phyloP scores from a whole-genome alignment of 2,797 vertebrate species.

The Garrulus glandarius region DNA sequence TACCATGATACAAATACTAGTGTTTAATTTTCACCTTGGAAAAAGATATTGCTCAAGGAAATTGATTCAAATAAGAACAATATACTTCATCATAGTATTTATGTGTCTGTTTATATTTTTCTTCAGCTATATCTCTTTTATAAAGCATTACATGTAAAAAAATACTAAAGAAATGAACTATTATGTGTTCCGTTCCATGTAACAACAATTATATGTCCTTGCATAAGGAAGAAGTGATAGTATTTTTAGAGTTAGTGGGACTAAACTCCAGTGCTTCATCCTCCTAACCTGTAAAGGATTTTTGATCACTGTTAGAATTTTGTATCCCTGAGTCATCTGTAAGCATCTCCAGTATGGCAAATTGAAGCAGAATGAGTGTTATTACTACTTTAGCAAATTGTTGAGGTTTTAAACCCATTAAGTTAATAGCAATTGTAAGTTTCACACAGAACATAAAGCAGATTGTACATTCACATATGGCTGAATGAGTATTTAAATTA shows the following conservation, averaged over 20 bases:
- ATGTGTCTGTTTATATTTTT: not conserved
- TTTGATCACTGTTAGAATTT: not conserved
- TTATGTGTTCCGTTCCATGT: not conserved
- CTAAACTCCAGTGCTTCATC: not conserved
- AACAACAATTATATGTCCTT: not conserved
- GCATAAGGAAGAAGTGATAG: not conserved
- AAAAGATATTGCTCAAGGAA: constrained; percentile 15
- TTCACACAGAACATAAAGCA: not conserved
- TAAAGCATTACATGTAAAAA: not conserved
- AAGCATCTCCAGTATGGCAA: not conserved
- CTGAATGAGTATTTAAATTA: constrained; percentile 45
- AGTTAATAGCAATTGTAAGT: not conserved
- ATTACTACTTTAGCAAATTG: not conserved
- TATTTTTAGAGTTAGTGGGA: not conserved
- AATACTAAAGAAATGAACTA: not conserved
- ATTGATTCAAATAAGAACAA: constrained; percentile 20
- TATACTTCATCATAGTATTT: not conserved
- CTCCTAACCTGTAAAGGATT: not conserved
- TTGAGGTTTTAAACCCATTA: not conserved
- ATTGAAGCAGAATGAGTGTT: not conserved
- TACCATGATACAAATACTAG: constrained; percentile 8
- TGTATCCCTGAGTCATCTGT: not conserved
- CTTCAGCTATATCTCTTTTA: constrained; percentile 10
- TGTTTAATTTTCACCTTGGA: constrained; percentile 36
- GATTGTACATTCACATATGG: not conserved